Percentiles rank a stretch among this genome's conserved stretches.
Evolutionary conservation across 1,140 invertebrate species (phyloP).

Genomic region (Armadillidium nasatum): DNA sequence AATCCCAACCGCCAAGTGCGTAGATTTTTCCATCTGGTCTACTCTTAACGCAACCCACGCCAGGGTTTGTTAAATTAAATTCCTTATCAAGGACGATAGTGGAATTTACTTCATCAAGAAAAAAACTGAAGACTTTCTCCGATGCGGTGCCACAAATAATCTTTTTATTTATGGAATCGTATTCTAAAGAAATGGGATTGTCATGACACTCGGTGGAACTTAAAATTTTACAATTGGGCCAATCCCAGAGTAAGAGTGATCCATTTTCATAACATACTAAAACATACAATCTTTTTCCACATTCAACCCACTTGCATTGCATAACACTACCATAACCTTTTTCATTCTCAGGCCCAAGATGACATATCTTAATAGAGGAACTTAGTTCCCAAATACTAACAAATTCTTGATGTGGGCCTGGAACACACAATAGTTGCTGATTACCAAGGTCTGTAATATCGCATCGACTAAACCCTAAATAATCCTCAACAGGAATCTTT

Average conservation of each 20-base stretch:
- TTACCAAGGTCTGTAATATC: conserved; percentile 24
- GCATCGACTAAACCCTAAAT: conserved; percentile 39
- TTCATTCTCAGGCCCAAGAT: conserved; percentile 23
- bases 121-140: conserved; percentile 37
- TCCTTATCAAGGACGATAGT: conserved; percentile 27
- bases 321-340: conserved; percentile 35
- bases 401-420: conserved; percentile 35
- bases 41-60: conserved; percentile 30
- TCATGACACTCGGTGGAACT: conserved; percentile 29
- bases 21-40: conserved; percentile 38
- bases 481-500: conserved; percentile 29
- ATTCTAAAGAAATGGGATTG: conserved; percentile 39
- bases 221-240: conserved; percentile 28
- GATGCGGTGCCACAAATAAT: conserved; percentile 37
- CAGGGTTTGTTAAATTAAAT: conserved; percentile 33
- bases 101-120: not conserved
- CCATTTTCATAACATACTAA: conserved; percentile 40
- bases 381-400: conserved; percentile 38
- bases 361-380: conserved; percentile 32
- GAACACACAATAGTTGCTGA: conserved; percentile 30
- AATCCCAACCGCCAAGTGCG: conserved; percentile 41
- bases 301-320: conserved; percentile 35
- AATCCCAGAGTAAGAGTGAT: conserved; percentile 37
- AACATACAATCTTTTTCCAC: conserved; percentile 14
- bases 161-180: conserved; percentile 25